Conservation (phyloP, 2,888 invertebrate species). For the Camptogramma bilineatum region DNA sequence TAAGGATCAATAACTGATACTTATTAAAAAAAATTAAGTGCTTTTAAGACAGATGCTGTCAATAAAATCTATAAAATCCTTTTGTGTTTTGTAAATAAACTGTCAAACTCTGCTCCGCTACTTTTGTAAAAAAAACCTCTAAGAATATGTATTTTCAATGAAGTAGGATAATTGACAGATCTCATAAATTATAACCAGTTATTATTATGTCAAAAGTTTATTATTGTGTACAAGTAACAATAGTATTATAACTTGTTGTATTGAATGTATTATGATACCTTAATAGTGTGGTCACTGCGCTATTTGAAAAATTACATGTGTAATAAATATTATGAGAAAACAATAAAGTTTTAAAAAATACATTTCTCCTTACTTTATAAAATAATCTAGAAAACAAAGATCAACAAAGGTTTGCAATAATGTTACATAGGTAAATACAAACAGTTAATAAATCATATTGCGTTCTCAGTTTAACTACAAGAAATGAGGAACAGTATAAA, state of each 20-base stretch:
- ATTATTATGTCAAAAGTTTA: conserved; percentile 83
- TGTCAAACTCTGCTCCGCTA: conserved; percentile 59
- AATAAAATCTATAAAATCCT: conserved; percentile 57
- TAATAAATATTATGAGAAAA: conserved; percentile 84
- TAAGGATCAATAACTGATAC: conserved; percentile 35
- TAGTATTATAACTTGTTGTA: conserved; percentile 82
- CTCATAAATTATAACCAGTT: conserved; percentile 79
- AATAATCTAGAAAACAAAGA: background rate
- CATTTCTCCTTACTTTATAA: background rate
- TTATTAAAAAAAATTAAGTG: conserved; percentile 71
- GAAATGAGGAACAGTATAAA: background rate
- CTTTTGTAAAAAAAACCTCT: conserved; percentile 59
- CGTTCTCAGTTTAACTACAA: background rate
- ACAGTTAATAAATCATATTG: background rate
- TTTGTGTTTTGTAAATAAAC: conserved; percentile 36
- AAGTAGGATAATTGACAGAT: conserved; percentile 70
- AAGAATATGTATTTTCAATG: conserved; percentile 62
- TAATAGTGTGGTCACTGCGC: conserved; percentile 65
- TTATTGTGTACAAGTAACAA: conserved; percentile 84
- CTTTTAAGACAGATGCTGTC: conserved; percentile 80
- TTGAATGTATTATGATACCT: conserved; percentile 78
- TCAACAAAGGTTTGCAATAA: background rate
- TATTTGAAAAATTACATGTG: conserved; percentile 78
- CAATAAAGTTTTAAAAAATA: conserved; percentile 82
- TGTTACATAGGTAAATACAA: background rate